Evolutionary conservation across 1,140 invertebrate species (phyloP).

Genomic region (Lucilia sericata): DNA sequence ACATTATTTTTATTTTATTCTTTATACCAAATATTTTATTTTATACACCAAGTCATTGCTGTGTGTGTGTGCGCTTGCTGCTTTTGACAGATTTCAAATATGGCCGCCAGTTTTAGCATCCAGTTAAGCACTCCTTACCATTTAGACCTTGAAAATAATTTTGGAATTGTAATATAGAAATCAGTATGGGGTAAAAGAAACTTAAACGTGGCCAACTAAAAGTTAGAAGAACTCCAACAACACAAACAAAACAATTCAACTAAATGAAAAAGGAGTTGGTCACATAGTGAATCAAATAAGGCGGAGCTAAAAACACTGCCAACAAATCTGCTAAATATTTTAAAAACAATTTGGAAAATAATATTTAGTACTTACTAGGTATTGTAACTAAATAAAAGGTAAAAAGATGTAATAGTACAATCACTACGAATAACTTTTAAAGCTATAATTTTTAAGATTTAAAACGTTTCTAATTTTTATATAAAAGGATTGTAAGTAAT

Average conservation of each 20-base stretch:
- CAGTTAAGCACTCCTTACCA: background rate
- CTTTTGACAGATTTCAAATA: conserved; percentile 34
- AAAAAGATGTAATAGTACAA: no score
- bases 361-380: no score
- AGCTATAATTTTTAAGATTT: no score
- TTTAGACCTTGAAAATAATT: background rate
- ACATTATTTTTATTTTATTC: no score
- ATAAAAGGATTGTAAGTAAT: background rate
- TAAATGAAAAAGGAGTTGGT: background rate
- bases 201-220: background rate
- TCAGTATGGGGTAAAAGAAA: background rate
- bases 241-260: background rate
- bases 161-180: background rate
- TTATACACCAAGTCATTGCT: no score
- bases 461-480: background rate
- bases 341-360: no score
- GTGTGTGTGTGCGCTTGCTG: background rate
- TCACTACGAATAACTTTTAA: no score
- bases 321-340: no score
- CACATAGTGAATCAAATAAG: background rate
- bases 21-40: no score
- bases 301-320: background rate
- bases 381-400: no score
- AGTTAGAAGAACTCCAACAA: background rate
- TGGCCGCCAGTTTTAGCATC: background rate